Percentiles rank a stretch among this genome's conserved stretches.
phyloP scores from a whole-genome alignment of 2,797 vertebrate species.

The Oophaga sylvatica region DNA sequence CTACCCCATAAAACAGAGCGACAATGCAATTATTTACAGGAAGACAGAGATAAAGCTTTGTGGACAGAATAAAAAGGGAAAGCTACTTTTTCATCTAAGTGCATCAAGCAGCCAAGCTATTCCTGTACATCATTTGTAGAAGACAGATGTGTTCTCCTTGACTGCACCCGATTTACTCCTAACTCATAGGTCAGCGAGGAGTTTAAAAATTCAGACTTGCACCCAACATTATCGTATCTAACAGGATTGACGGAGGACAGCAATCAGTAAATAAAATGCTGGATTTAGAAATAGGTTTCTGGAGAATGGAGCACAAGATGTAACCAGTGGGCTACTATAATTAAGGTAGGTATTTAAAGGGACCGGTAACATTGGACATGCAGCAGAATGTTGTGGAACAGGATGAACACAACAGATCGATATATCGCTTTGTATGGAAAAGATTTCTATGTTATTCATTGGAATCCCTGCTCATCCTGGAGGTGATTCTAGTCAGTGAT shows the following conservation, averaged over 20 bases:
- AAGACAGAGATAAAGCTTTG: slow-evolving; percentile 44
- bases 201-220: slow-evolving; percentile 22
- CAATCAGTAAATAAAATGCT: slow-evolving; percentile 29
- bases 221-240: background rate
- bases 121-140: slow-evolving; percentile 51
- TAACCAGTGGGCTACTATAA: background rate
- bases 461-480: no score
- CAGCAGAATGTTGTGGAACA: no score
- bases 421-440: no score
- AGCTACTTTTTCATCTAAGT: slow-evolving; percentile 35
- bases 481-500: no score
- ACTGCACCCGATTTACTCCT: slow-evolving; percentile 54
- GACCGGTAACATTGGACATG: no score
- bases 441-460: no score
- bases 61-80: slow-evolving; percentile 27
- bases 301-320: background rate
- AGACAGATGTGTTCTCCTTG: slow-evolving; percentile 49
- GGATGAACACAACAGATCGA: no score
- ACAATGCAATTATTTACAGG: slow-evolving; percentile 49
- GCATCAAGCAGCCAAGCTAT: slow-evolving; percentile 26
- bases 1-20: slow-evolving; percentile 10
- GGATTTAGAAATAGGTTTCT: background rate
- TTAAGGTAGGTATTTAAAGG: background rate
- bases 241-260: background rate
- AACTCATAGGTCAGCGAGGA: slow-evolving; percentile 47